A percentile compares a stretch with the other conserved stretches of the same genome.
These are phyloP conservation scores for Mimachlamys varia DNA, from an alignment of 2,888 invertebrate genomes.

Conservation along the genomic window DNA sequence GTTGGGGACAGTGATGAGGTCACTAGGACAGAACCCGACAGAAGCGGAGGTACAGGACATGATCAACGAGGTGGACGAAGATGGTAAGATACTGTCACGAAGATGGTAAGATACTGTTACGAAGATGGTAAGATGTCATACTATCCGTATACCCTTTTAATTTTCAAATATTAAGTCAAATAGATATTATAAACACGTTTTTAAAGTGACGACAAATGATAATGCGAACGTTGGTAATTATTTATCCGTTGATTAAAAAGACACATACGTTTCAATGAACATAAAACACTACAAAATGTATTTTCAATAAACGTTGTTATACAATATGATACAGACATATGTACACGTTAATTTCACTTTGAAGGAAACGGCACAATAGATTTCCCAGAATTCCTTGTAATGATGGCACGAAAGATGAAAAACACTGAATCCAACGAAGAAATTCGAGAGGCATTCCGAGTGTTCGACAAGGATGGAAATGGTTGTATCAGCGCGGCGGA, in stretches of 20 bases:
- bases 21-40: slow-evolving; percentile 99
- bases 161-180: too few relatives aligned
- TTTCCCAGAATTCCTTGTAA: slow-evolving; percentile 99
- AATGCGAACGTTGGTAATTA: too few relatives aligned
- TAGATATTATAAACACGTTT: too few relatives aligned
- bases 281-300: too few relatives aligned
- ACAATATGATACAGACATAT: too few relatives aligned
- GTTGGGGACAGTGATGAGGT: slow-evolving; percentile 99
- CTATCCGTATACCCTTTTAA: too few relatives aligned
- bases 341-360: slow-evolving; percentile 55
- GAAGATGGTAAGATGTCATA: slow-evolving; percentile 85
- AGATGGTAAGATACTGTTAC: too few relatives aligned
- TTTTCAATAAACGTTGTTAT: too few relatives aligned
- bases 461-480: slow-evolving; percentile 99
- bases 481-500: slow-evolving; percentile 99
- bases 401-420: slow-evolving; percentile 99
- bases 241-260: too few relatives aligned
- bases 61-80: slow-evolving; percentile 99
- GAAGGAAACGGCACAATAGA: slow-evolving; percentile 96
- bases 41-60: slow-evolving; percentile 99
- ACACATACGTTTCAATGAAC: too few relatives aligned
- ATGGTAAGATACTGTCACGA: slow-evolving; percentile 79
- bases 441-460: slow-evolving; percentile 99
- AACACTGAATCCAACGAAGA: slow-evolving; percentile 99
- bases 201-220: too few relatives aligned